Evolutionary conservation across 2,797 vertebrate species (phyloP), one percentile per base, ranked within the genome.

Genomic region (Sebastes flavidus): DNA sequence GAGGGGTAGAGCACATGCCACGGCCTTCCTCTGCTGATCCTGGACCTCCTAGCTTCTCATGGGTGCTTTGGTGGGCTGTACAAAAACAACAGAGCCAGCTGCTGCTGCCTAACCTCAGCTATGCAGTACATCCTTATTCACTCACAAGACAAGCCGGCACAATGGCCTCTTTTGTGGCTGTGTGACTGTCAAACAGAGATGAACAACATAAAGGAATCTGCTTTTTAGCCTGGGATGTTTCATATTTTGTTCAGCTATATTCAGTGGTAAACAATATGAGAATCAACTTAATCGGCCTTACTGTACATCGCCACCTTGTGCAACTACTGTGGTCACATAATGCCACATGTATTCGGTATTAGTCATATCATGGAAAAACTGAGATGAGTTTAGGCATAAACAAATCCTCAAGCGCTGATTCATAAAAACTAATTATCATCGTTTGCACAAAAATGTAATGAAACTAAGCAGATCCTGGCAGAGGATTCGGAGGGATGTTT

Each of bases 1-100:
- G 69, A 72, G 68, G 65, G 82, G 60, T 36, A 82, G 77, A 81
- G 74, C 5, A 18, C 71, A 86, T 77, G 80, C 72, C 72, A 71
- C 67, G 14, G 80, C 72, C 82, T 88, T 90, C 83, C 81, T 84
- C 81, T 77, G 73, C 32, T 30, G 71, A 80, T 81, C 77, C 70
- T 52, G 76, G 85, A 88, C 88, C 91, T 88, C 87, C 85, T 69
- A 65, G 78, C 58, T 91, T 93, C 84, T 87, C 89, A 82, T 59
- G 82, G 75, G 63, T 65, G 77, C 77, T 84, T 87, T 85, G 84
- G 84, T 68, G 75, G 80, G 76, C 87, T 29, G 65, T 56, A 56
- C 65, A 75, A 87, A 77, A 91, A 83, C 88, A 91, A 88, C 81
- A 91, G 58, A 29, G 30, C 18, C 73, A 68, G 80, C 65, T 72